These are phyloP conservation scores for Oplegnathus fasciatus DNA, from an alignment of 2,113 vertebrate species.

Conservation along the genomic window DNA sequence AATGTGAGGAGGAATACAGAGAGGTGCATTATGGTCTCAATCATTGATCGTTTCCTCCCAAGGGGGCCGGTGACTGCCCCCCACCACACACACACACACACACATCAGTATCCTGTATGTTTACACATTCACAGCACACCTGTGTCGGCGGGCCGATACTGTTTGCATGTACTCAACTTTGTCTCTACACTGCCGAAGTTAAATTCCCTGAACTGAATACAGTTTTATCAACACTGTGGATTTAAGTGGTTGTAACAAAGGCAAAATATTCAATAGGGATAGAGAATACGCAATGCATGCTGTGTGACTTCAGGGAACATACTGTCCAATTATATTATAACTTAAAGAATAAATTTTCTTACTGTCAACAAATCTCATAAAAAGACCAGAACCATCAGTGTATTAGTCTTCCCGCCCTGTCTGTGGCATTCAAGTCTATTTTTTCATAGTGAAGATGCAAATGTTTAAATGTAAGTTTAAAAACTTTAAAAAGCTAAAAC, in stretches of 20 bases:
- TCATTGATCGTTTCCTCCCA: constrained; percentile 86
- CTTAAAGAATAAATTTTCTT: constrained; percentile 2
- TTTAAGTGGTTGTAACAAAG: background rate
- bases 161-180: constrained; percentile 60
- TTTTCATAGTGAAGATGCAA: background rate
- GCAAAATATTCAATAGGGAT: background rate
- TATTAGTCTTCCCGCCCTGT: background rate
- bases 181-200: constrained; percentile 18
- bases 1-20: constrained; percentile 86
- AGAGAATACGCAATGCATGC: background rate
- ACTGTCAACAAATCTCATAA: constrained; percentile 1
- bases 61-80: constrained; percentile 65
- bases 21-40: constrained; percentile 86
- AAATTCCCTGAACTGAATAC: constrained; percentile 24
- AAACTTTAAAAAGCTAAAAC: background rate
- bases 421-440: background rate
- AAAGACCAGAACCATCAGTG: background rate
- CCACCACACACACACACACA: constrained; percentile 38
- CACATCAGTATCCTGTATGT: constrained; percentile 28
- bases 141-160: constrained; percentile 12
- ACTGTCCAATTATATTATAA: constrained; percentile 18
- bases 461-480: background rate
- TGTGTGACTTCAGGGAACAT: constrained; percentile 3
- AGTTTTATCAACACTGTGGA: constrained; percentile 7
- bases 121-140: constrained; percentile 64